Evolutionary conservation across 2,888 invertebrate species (phyloP).

Genomic region (Eremobia ochroleuca): DNA sequence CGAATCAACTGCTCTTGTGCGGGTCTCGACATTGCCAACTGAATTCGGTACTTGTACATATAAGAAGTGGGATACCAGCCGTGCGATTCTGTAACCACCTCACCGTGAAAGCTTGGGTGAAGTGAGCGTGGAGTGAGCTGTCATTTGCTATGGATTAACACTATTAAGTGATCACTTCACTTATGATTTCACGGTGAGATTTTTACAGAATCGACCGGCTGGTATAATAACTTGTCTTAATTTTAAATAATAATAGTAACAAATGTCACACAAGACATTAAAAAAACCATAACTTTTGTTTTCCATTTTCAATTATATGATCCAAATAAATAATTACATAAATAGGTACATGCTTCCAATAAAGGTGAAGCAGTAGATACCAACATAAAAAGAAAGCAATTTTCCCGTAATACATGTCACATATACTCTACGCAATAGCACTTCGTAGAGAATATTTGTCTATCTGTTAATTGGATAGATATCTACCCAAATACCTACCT

Average conservation of each 20-base stretch:
- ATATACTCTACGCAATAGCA: conserved; percentile 9
- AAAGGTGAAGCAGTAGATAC: neutral
- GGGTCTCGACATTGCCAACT: neutral
- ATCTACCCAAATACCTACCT: conserved; percentile 6
- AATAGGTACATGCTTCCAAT: neutral
- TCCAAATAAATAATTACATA: neutral
- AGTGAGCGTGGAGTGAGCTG: too few relatives aligned
- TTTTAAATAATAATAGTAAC: neutral
- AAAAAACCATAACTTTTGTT: neutral
- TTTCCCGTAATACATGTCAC: conserved; percentile 27
- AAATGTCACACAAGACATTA: neutral
- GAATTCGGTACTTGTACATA: neutral
- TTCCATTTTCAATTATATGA: neutral
- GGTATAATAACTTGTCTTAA: neutral
- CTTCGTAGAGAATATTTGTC: conserved; percentile 13
- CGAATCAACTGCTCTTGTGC: neutral
- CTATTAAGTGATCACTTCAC: too few relatives aligned
- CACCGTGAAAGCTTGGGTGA: too few relatives aligned
- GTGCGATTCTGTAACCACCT: too few relatives aligned
- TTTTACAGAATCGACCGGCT: too few relatives aligned
- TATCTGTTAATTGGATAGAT: conserved; percentile 32
- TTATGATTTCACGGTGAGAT: too few relatives aligned
- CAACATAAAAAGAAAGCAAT: conserved; percentile 19
- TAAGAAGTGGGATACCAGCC: neutral
- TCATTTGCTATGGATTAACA: too few relatives aligned